Percentiles rank a stretch among this genome's conserved stretches.
These are phyloP conservation scores for Papilio glaucus DNA, from an alignment of 1,140 invertebrate species.

Conservation along the genomic window DNA sequence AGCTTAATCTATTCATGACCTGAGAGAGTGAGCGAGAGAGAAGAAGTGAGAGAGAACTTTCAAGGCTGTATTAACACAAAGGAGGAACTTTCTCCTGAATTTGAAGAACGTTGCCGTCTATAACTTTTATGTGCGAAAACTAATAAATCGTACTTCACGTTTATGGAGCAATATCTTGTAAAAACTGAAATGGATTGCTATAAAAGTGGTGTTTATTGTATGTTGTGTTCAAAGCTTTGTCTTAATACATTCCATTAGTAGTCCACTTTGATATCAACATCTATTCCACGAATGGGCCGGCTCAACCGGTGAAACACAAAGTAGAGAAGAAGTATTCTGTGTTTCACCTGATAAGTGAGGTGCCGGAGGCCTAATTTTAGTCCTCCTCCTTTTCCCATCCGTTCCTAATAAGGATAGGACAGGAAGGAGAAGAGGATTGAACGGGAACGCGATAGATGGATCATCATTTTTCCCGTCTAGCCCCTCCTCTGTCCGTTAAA, in stretches of 20 bases:
- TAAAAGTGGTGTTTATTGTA: slow-evolving; percentile 13
- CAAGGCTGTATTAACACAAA: not conserved
- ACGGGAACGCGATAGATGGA: too few relatives aligned
- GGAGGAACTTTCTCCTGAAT: not conserved
- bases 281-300: too few relatives aligned
- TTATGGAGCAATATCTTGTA: slow-evolving; percentile 19
- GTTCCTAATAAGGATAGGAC: too few relatives aligned
- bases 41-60: slow-evolving; percentile 3
- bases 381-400: too few relatives aligned
- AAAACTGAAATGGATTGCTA: slow-evolving; percentile 22
- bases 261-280: not conserved
- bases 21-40: too few relatives aligned
- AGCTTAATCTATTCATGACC: slow-evolving; percentile 3
- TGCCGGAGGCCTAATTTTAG: too few relatives aligned
- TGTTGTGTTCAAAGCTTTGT: not conserved
- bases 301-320: too few relatives aligned
- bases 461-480: too few relatives aligned
- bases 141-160: slow-evolving; percentile 13
- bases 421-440: too few relatives aligned
- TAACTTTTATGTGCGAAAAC: slow-evolving; percentile 23
- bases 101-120: slow-evolving; percentile 8
- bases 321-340: too few relatives aligned
- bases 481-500: too few relatives aligned
- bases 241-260: not conserved
- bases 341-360: too few relatives aligned